Evolutionary conservation across 2,797 vertebrate genomes (phyloP), one percentile per base, ranked within the genome.

Genomic region (Paguma larvata): DNA sequence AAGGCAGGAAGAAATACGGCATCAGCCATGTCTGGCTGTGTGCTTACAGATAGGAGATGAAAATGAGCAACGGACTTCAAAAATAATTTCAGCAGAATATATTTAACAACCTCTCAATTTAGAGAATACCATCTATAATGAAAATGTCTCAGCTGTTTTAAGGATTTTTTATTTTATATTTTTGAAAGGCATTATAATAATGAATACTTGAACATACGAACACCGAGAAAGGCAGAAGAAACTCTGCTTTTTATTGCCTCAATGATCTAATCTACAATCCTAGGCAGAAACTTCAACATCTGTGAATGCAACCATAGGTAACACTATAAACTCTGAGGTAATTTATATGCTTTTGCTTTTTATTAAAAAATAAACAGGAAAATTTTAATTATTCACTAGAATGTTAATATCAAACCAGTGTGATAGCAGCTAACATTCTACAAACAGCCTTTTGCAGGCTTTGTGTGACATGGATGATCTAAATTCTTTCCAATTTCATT

Each of bases 321-420:
- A 98, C 95, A 94, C 95, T 98, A 98, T 75, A 82, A 97, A 98
- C 92, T 88, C 98, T 80, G 94, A 97, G 91, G 78, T 96, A 98
- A 98, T 98, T 98, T 97, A 95, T 94, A 91, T 51, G 87, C 98
- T 97, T 98, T 98, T 98, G 95, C 84, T 98, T 98, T 98, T 98
- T 99, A 99, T 98, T 98, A 99, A 99, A 99, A 99, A 99, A 97
- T 98, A 99, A 99, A 98, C 98, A 98, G 98, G 90, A 85, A 80
- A 92, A 72, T 94, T 98, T 98, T 98, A 98, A 99, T 99, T 98
- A 98, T 99, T 99, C 98, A 99, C 98, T 88, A 98, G 97, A 59
- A 98, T 98, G 98, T 98, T 98, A 98, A 98, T 97, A 98, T 96
- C 97, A 98, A 98, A 97, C 97, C 98, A 97, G 96, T 77, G 72